Base-by-base conservation (phyloP, 2,888 invertebrate genomes). In the Tetranychus truncatus region DNA sequence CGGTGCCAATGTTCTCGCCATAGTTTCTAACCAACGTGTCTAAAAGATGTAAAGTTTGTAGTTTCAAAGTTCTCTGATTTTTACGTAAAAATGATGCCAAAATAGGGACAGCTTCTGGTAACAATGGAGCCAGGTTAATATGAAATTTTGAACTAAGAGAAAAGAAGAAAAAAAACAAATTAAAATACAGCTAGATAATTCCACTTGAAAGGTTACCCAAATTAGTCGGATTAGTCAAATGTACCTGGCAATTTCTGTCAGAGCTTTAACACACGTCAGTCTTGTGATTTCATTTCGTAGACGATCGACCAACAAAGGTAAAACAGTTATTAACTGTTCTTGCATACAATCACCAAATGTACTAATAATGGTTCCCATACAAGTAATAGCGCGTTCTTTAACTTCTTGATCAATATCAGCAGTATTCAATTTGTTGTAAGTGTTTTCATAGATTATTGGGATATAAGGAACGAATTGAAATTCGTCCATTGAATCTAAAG, bases 351-450 rank as follows among this genome's bases (percentile, higher is more conserved):
- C 94, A 0, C 95, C 95, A 79, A 96, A 88, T 82, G 92, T 92
- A 77, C 92, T 90, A 73, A 97, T 88, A 74, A 96, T 89, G 83
- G 95, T 93, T 18, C 95, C 95, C 89, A 94, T 92, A 80, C 96
- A 94, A 1, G 94, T 91, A 78, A 99, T 97, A 11, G 99, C 95
- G 44, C 95, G 87, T 82, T 99, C 99, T 83, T 99, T 97, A 0
- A 99, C 97, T 84, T 99, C 99, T 83, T 99, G 97, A 85, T 99
- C 99, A 81, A 97, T 95, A 82, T 99, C 97, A 0, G 95, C 91
- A 55, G 96, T 92, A 80, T 89, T 89, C 66, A 99, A 86, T 76
- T 95, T 88, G 77, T 89, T 87, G 79, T 95, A 84, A 0, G 94
- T 92, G 80, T 91, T 91, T 76, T 87, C 86, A 83, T 95, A 96